Evolutionary conservation across 37 sponge, comb jelly and placozoan genomes (phyloP), one percentile per base, ranked within the genome.

Genomic region (Tethya wilhelma): DNA sequence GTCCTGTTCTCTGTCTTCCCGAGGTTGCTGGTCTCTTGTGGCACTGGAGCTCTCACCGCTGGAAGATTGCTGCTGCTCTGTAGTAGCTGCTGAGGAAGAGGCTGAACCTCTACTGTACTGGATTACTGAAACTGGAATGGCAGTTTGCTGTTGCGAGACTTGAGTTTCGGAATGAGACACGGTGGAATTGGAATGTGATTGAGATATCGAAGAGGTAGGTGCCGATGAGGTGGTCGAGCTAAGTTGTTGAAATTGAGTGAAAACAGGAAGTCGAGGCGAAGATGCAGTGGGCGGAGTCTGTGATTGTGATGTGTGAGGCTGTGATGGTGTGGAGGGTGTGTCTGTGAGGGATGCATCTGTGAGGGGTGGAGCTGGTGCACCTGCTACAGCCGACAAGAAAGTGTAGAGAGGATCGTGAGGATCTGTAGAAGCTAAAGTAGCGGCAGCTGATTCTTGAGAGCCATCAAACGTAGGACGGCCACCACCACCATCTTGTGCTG

Each of bases 351-450:
- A 14, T 5, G 74, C 4, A 28, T 45, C 68, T 11, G 79, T 59
- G 59, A 79, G 62, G 26, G 95, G 88, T 1, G 95, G 91, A 38
- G 90, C 67, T 0, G 85, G 85, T 26, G 80, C 81, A 41, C 94
- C 80, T 28, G 81, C 94, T 38, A 94, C 73, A 6, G 95, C 95
- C 20, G 91, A 90, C 36, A 90, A 69, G 72, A 90, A 94, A 1
- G 85, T 90, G 82, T 94, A 87, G 49, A 94, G 78, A 11, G 91
- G 91, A 64, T 94, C 88, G 26, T 69, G 33, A 31, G 85, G 84
- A 38, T 83, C 64, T 12, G 82, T 84, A 28, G 43, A 55, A 26
- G 80, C 79, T 28, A 94, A 81, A 0, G 74, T 69, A 17, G 87
- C 79, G 29, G 67, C 43, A 19, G 95, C 95, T 19, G 88, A 80